A percentile compares a stretch with the other conserved stretches of the same genome.
Conservation (phyloP, 2,113 vertebrate genomes). For the Myrmophylax atrothorax region DNA sequence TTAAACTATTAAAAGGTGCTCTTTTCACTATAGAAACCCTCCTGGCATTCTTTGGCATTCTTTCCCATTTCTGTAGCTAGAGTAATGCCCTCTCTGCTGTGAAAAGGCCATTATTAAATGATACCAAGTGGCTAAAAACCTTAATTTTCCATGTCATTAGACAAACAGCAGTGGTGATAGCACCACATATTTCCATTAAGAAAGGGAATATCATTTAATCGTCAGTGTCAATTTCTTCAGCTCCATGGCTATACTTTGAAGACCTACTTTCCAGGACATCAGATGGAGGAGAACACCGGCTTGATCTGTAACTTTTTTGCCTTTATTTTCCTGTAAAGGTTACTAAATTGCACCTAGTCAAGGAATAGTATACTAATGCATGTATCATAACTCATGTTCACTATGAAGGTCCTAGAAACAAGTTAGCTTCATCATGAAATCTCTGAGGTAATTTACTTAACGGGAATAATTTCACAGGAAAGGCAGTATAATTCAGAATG, state of each 20-base stretch:
- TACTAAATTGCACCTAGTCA: background rate
- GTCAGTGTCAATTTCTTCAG: background rate
- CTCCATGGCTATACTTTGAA: background rate
- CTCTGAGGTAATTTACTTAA: background rate
- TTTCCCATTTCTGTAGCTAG: background rate
- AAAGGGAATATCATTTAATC: constrained; percentile 18
- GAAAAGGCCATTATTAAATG: background rate
- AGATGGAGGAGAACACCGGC: background rate
- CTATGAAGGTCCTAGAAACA: background rate
- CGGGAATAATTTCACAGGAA: background rate
- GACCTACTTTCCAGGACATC: background rate
- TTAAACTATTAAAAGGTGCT: background rate
- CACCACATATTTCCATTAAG: background rate
- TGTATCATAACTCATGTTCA: background rate
- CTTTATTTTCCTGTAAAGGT: background rate
- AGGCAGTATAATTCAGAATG: background rate
- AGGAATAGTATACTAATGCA: background rate
- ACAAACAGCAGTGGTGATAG: constrained; percentile 18
- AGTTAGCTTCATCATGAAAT: constrained; percentile 1
- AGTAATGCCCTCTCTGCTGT: background rate
- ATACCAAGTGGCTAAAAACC: constrained; percentile 20
- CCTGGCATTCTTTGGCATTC: background rate
- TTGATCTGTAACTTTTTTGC: background rate
- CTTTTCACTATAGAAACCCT: background rate
- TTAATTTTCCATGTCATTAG: constrained; percentile 63